These are phyloP conservation scores for Microtus montanus DNA, from an alignment of 2,113 vertebrate species.

Conservation along the genomic window DNA sequence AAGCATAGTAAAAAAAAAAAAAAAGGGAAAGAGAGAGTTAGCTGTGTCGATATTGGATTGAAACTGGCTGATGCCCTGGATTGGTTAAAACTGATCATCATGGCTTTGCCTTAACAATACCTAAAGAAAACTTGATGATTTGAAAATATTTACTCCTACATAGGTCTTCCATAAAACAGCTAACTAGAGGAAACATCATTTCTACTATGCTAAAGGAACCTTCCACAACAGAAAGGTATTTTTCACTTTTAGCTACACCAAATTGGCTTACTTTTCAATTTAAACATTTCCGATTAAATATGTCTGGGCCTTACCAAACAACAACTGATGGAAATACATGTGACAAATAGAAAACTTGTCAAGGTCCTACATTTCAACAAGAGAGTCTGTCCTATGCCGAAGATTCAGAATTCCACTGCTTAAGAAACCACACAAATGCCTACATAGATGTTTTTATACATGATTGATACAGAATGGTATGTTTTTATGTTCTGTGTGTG, in stretches of 20 bases:
- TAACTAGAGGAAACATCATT: background rate
- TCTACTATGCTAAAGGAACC: background rate
- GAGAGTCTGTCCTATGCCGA: background rate
- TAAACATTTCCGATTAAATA: background rate
- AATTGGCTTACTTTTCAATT: background rate
- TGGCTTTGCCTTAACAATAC: background rate
- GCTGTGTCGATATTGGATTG: background rate
- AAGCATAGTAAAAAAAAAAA: background rate
- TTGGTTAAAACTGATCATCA: background rate
- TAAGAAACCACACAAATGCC: background rate
- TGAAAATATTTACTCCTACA: background rate
- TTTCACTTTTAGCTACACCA: background rate
- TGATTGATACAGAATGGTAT: background rate
- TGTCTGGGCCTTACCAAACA: background rate
- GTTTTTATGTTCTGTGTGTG: background rate
- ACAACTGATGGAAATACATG: background rate
- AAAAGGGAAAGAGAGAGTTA: background rate
- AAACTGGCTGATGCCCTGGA: background rate
- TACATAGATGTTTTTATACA: background rate
- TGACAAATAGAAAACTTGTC: background rate
- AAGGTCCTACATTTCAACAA: background rate
- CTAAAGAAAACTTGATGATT: background rate
- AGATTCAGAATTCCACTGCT: background rate
- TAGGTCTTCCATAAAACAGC: background rate
- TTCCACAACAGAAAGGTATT: background rate